Conservation (phyloP, 2,888 invertebrate species). For the Tipula vernalis region DNA sequence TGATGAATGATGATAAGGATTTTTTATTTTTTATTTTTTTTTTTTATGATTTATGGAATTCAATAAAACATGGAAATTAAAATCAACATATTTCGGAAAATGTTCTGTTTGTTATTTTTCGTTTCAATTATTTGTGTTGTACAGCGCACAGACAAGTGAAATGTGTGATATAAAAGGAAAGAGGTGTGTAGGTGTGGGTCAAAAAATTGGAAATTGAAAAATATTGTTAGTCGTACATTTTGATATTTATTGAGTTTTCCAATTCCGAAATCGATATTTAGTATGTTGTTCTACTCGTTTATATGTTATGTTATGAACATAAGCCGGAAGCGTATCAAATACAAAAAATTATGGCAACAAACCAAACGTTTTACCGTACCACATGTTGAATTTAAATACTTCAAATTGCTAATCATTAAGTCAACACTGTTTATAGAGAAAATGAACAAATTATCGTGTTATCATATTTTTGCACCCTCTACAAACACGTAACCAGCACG, state of each 20-base stretch:
- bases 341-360: no score
- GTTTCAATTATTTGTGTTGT: not conserved
- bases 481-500: not conserved
- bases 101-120: not conserved
- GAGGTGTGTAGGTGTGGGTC: not conserved
- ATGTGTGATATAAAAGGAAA: no score
- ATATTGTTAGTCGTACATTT: not conserved
- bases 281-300: not conserved
- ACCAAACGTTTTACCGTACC: not conserved
- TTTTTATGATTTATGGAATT: not conserved
- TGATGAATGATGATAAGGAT: not conserved
- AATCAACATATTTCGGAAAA: not conserved
- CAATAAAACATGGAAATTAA: not conserved
- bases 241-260: no score
- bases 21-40: not conserved
- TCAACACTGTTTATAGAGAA: not conserved
- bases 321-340: not conserved
- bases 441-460: not conserved
- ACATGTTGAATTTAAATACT: not conserved
- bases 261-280: no score
- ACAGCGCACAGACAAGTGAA: not conserved
- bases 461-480: not conserved
- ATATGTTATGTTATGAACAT: not conserved
- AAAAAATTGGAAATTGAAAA: not conserved
- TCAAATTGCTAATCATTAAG: not conserved